Base-by-base conservation (phyloP, 2,888 invertebrate species). In the Eilema sororculum region DNA sequence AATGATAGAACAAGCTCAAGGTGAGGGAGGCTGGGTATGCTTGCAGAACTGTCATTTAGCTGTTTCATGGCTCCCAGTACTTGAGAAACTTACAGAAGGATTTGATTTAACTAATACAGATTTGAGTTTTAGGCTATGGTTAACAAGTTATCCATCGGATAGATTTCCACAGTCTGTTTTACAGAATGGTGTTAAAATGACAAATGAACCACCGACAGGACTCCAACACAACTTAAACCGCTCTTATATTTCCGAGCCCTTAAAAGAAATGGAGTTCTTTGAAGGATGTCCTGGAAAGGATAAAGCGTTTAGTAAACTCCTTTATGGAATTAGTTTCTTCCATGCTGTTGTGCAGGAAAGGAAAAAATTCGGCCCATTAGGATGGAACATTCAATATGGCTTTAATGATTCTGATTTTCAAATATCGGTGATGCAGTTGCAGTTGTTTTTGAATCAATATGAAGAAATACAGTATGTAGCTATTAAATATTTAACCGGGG, bases 101-200 rank as follows among this genome's bases (percentile, higher is more conserved):
- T 96, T 98, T 82, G 97, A 97, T 85, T 86, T 96, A 33, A 96
- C 96, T 8, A 97, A 97, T 82, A 97, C 97, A 0, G 96, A 97
- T 80, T 84, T 95, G 64, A 95, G 90, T 87, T 99, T 99, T 92
- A 96, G 99, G 58, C 94, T 99, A 65, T 99, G 99, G 99, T 93
- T 99, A 46, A 99, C 98, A 3, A 98, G 98, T 84, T 98, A 98
- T 89, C 98, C 98, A 2, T 97, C 98, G 0, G 96, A 97, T 67
- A 96, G 97, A 94, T 99, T 99, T 92, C 99, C 99, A 0, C 97
- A 98, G 46, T 96, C 98, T 6, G 96, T 99, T 57, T 93, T 99
- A 63, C 98, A 99, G 94, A 97, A 97, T 85, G 98, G 98, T 13
- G 98, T 99, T 0, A 98, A 99, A 96, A 98, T 99, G 97, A 99